Evolutionary conservation across 2,888 invertebrate species (phyloP), one percentile per base, ranked within the genome.

Genomic region (Noctua janthe): DNA sequence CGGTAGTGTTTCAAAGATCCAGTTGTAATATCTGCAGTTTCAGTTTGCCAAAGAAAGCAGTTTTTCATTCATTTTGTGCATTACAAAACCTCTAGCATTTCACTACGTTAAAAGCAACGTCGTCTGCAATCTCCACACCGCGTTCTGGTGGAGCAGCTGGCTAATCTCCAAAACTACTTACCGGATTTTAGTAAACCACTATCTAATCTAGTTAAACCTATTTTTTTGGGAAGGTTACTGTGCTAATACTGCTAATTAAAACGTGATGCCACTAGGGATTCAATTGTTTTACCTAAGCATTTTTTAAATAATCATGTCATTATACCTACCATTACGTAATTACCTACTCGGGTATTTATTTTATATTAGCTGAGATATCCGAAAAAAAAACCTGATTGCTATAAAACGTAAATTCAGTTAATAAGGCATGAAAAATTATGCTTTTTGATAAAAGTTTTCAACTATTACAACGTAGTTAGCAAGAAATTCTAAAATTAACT

Each of bases 81-180:
- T 47, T 11, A 47, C 15, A 47, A 69, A 69, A 47, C 17, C n/a
- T 47, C n/a, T n/a, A 69, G 8, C 15, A 47, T 69, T 47, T 47
- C 29, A 17, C 75, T 56, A 23, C 7, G 15, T 29, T 49, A 3
- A 66, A 17, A 54, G 47, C 56, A 47, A 47, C 64, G 35, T 75
- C 54, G 76, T 81, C 51, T 64, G 51, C 64, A 74, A 81, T 85
- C 29, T 74, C 64, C n/a, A 71, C 49, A 17, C 8, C 70, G 29
- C 64, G 82, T 71, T 86, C 82, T 66, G 86, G 82, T 83, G 23
- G 82, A 43, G 35, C 54, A 66, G 82, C 71, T 86, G 86, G 77
- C 83, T 83, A 86, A 83, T 86, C 83, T 86, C 83, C 86, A 82
- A 86, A 86, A 73, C 83, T 82, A 59, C 72, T 86, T 69, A 79